A percentile compares a stretch with the other conserved stretches of the same genome.
Conservation (phyloP, 2,797 vertebrate genomes). For the Tragopan temminckii region DNA sequence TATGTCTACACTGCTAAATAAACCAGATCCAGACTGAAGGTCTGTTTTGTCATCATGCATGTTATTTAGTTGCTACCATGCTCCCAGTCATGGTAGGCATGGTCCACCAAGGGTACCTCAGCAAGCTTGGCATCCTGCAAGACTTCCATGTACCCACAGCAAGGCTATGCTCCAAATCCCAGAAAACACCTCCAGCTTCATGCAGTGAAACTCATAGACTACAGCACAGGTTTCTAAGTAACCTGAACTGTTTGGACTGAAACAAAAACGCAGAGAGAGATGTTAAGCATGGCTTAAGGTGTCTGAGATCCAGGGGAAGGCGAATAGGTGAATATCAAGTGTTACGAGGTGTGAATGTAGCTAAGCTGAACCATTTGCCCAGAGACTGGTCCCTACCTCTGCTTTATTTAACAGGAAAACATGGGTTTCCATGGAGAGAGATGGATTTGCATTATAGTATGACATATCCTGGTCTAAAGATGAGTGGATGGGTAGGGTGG, state of each 20-base stretch:
- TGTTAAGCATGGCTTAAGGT: conserved; percentile 8
- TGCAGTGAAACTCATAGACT: neutral
- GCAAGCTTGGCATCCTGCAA: neutral
- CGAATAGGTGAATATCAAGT: conserved; percentile 12
- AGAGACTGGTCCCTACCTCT: neutral
- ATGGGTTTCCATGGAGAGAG: neutral
- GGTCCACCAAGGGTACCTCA: neutral
- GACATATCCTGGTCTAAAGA: neutral
- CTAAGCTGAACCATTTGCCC: conserved; percentile 15
- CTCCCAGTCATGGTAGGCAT: neutral
- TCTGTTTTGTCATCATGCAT: neutral
- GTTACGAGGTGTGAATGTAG: neutral
- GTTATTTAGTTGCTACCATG: neutral
- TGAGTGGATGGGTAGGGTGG: neutral
- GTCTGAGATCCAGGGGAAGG: neutral
- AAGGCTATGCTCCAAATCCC: neutral
- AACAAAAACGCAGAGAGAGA: neutral
- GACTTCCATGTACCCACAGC: neutral
- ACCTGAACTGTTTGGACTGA: neutral
- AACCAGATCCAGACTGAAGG: neutral
- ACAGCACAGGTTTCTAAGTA: neutral
- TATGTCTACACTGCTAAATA: neutral
- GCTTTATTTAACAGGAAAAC: conserved; percentile 18
- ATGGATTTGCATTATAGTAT: neutral
- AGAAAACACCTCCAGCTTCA: neutral